Conservation (phyloP, 2,113 vertebrate genomes). For the Proteles cristata region DNA sequence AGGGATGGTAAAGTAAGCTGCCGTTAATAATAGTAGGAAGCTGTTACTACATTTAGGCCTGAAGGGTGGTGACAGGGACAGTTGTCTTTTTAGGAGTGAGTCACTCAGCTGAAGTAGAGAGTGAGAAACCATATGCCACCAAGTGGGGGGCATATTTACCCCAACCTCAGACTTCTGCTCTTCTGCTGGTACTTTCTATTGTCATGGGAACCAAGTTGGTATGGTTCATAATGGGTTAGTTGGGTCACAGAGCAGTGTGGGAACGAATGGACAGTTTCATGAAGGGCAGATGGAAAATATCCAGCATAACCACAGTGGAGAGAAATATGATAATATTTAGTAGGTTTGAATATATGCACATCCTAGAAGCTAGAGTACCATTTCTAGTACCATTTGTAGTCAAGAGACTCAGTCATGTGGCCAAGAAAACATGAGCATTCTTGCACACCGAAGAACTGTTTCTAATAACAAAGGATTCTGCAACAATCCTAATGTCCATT, state of each 20-base stretch:
- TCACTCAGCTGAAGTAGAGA: neutral
- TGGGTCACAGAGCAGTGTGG: neutral
- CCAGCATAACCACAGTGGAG: neutral
- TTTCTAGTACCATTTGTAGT: neutral
- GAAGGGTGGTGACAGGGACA: neutral
- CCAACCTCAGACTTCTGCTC: neutral
- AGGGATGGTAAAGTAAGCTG: neutral
- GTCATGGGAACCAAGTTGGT: neutral
- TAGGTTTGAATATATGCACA: neutral
- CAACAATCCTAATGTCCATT: neutral
- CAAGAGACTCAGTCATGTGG: neutral
- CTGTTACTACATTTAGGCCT: neutral
- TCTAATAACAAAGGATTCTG: neutral
- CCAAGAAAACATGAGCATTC: neutral
- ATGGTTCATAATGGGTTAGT: neutral
- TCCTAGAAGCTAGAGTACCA: neutral
- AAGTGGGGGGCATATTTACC: neutral
- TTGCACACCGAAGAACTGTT: neutral
- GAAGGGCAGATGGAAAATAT: neutral
- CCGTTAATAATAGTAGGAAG: neutral
- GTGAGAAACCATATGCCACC: neutral
- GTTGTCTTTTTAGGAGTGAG: neutral
- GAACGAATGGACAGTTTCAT: neutral
- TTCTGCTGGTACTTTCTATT: neutral
- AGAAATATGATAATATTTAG: slow-evolving; percentile 13